phyloP scores from a whole-genome alignment of 2,888 invertebrate genomes.

The Drosophila birchii region DNA sequence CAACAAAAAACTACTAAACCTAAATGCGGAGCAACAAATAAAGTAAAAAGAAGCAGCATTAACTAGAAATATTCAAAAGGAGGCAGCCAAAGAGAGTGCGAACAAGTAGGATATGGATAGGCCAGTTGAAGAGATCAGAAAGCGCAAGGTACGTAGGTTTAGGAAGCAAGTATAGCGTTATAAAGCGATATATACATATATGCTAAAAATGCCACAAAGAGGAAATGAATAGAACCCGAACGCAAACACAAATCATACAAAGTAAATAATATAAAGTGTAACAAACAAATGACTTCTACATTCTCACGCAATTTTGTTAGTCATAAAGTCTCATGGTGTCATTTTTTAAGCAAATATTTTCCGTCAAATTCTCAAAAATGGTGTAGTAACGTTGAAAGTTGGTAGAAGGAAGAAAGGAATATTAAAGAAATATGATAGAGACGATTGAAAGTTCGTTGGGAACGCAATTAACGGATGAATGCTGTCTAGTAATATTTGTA shows the following conservation, averaged over 20 bases:
- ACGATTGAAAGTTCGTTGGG: slow-evolving; percentile 36
- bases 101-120: slow-evolving; percentile 39
- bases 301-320: slow-evolving; percentile 79
- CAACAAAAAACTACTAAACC: slow-evolving; percentile 47
- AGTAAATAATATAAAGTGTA: slow-evolving; percentile 43
- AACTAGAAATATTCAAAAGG: slow-evolving; percentile 62
- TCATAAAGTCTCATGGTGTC: slow-evolving; percentile 78
- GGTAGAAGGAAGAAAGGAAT: neutral
- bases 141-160: slow-evolving; percentile 42
- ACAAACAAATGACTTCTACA: slow-evolving; percentile 75
- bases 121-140: slow-evolving; percentile 26
- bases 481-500: slow-evolving; percentile 81
- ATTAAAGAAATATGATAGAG: neutral
- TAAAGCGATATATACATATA: slow-evolving; percentile 38
- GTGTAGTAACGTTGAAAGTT: slow-evolving; percentile 32
- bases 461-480: slow-evolving; percentile 53
- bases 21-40: slow-evolving; percentile 61
- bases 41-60: slow-evolving; percentile 57
- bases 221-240: slow-evolving; percentile 24
- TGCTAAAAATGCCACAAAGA: slow-evolving; percentile 36
- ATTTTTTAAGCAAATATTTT: slow-evolving; percentile 64
- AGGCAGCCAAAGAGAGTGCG: slow-evolving; percentile 56
- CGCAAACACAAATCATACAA: slow-evolving; percentile 42
- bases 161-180: slow-evolving; percentile 48
- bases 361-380: slow-evolving; percentile 46